Evolutionary conservation across 2,113 vertebrate genomes (phyloP).

Genomic region (Melanotaenia duboulayi): DNA sequence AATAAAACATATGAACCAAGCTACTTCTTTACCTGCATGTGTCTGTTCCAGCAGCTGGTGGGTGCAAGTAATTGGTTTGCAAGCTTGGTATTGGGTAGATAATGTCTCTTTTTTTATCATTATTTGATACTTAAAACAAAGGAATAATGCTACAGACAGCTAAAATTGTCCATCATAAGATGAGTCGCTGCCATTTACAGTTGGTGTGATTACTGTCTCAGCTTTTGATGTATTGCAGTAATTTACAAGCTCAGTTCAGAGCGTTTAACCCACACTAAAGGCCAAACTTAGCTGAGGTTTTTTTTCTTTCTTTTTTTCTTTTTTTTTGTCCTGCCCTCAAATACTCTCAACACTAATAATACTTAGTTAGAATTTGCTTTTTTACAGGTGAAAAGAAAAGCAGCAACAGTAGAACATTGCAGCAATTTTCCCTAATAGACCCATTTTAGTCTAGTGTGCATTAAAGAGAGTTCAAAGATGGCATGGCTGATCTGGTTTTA

Average conservation of each 20-base stretch:
- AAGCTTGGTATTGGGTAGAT: constrained; percentile 12
- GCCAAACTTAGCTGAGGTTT: constrained; percentile 28
- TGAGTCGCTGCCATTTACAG: constrained; percentile 29
- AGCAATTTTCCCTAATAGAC: constrained; percentile 66
- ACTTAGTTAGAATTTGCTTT: constrained; percentile 41
- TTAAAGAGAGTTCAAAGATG: constrained; percentile 41
- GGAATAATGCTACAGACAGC: constrained; percentile 23
- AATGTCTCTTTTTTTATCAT: constrained; percentile 1
- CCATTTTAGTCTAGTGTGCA: constrained; percentile 57
- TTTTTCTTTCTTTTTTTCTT: constrained; percentile 16
- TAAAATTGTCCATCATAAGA: constrained; percentile 34
- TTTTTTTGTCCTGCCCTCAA: constrained; percentile 35
- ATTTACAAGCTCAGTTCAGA: constrained; percentile 52
- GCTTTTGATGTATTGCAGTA: constrained; percentile 53
- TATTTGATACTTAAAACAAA: constrained; percentile 23
- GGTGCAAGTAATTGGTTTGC: not conserved
- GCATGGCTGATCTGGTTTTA: constrained; percentile 12
- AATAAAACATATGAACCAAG: not conserved
- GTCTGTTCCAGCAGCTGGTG: not conserved
- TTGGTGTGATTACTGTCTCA: constrained; percentile 35
- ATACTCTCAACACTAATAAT: constrained; percentile 58
- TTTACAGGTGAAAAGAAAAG: constrained; percentile 46
- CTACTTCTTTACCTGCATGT: not conserved
- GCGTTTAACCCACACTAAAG: constrained; percentile 56
- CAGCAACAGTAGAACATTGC: constrained; percentile 65